A percentile compares a stretch with the other conserved stretches of the same genome.
phyloP scores from a whole-genome alignment of 2,888 invertebrate genomes.

The Drosophila setosimentum region DNA sequence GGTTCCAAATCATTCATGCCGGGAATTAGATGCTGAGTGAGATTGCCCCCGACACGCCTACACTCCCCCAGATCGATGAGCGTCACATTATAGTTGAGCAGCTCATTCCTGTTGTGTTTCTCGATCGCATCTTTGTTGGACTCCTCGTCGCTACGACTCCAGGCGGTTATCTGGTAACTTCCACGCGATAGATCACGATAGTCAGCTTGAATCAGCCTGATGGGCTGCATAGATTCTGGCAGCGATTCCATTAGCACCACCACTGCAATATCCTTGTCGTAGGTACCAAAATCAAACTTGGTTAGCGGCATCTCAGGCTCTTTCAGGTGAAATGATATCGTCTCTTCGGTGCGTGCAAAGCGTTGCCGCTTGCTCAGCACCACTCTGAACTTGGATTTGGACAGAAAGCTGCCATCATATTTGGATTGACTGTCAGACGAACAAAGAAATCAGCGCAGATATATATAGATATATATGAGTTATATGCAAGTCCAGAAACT shows the following conservation, averaged over 20 bases:
- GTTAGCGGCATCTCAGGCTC: background rate
- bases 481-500: constrained; percentile 4
- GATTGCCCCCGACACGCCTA: background rate
- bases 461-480: no score
- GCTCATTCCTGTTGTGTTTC: background rate
- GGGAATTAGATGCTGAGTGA: background rate
- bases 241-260: background rate
- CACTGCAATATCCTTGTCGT: constrained; percentile 25
- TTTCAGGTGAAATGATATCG: background rate
- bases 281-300: constrained; percentile 9
- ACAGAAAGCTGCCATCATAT: constrained; percentile 14
- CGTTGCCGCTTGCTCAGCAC: constrained; percentile 69
- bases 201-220: background rate
- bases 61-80: background rate
- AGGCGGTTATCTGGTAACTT: constrained; percentile 20
- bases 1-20: constrained; percentile 88
- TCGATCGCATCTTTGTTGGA: background rate
- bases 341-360: background rate
- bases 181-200: no score
- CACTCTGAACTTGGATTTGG: constrained; percentile 10
- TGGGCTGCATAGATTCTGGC: background rate
- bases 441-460: background rate
- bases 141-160: constrained; percentile 2
- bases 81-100: background rate
- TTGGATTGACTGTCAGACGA: constrained; percentile 10